Conservation (phyloP, 2,797 vertebrate species). For the Poeciliopsis turneri region DNA sequence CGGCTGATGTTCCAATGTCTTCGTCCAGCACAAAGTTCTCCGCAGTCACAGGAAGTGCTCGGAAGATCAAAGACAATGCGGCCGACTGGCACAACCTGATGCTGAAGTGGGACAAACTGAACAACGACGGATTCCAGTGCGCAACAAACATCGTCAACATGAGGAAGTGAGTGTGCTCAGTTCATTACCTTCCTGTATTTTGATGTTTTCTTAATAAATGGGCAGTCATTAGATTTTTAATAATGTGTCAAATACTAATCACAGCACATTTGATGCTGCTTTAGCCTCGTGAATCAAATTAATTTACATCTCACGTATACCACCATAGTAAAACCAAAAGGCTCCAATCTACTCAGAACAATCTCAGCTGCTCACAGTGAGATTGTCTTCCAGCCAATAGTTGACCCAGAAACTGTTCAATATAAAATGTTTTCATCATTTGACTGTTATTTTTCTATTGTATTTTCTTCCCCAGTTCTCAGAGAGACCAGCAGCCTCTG, state of each 20-base stretch:
- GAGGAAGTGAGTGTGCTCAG: conserved; percentile 75
- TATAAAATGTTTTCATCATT: not conserved
- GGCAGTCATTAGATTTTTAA: not conserved
- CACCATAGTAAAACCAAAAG: not conserved
- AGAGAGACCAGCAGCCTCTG: not conserved
- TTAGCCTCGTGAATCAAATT: not conserved
- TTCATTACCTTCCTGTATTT: not conserved
- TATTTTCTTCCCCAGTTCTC: conserved; percentile 18
- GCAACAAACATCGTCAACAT: conserved; percentile 86
- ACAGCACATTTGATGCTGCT: not conserved
- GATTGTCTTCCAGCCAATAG: not conserved
- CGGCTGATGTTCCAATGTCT: conserved; percentile 20
- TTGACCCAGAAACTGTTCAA: not conserved
- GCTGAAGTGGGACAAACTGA: conserved; percentile 89
- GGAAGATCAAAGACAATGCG: conserved; percentile 92
- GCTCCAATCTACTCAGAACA: not conserved
- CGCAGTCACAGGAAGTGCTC: conserved; percentile 84
- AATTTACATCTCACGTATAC: not conserved
- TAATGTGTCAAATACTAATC: not conserved
- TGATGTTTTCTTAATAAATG: not conserved
- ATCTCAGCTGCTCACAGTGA: not conserved
- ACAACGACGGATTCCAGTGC: conserved; percentile 78
- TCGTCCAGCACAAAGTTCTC: conserved; percentile 77
- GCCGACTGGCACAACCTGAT: conserved; percentile 96
- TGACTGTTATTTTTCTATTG: not conserved